Base-by-base conservation (phyloP, 2,888 invertebrate species). In the Orgyia antiqua region DNA sequence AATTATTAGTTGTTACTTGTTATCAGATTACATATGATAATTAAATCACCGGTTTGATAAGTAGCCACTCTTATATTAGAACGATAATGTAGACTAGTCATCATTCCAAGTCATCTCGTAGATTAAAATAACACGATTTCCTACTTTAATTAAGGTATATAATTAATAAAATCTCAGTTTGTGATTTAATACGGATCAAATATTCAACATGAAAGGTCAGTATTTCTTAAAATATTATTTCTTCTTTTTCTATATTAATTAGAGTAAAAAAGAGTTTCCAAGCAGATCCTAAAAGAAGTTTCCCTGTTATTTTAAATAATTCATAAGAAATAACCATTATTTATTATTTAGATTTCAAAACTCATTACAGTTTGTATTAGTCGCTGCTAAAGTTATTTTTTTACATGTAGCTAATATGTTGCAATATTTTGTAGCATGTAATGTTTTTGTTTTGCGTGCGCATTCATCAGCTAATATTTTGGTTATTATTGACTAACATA, bases 171-270 rank as follows among this genome's bases (percentile, higher is more conserved):
- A 8, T 19, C 12, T 13, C 26, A 23, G 20, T 20, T 42, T 6
- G 4, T 25, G 18, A 17, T 24, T 31, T 36, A 34, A 41, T 32
- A 41, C 28, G 29, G 30, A 42, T 42, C 34, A 35, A 28, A 42
- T 39, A 39, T 21, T 45, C 40, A 39, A 0, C 17, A 54, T 54
- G 54, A 54, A 54, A 56, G 56, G 54, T 54, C 25, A 32, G 45
- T 31, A 15, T n/a, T 20, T 20, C 2, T 20, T 20, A n/a, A 8
- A 2, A 18, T 18, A 18, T 18, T 18, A 8, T 18, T 18, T 6
- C 6, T 18, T 18, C 2, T 3, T 18, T 18, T 18, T 18, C 7
- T 8, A 18, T 4, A 18, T 18, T 18, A 18, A 18, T 18, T 8
- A 18, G 6, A 18, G 8, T 4, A 18, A 18, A 18, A 2, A 8